Conservation (phyloP, 2,797 vertebrate genomes). For the Sitta carolinensis region DNA sequence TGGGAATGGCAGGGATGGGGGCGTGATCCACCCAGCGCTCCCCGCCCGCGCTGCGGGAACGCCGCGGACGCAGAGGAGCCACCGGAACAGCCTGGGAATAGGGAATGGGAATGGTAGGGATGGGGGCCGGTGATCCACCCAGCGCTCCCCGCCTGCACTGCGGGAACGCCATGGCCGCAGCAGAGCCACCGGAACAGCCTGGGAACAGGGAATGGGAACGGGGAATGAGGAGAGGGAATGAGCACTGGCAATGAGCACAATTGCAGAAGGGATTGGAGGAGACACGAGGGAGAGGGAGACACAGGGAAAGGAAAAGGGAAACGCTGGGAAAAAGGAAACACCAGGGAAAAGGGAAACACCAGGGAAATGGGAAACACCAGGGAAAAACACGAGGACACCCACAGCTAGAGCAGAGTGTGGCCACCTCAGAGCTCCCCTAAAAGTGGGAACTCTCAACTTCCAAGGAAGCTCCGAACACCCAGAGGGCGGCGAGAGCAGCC, state of each 20-base stretch:
- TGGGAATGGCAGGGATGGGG: too few species aligned
- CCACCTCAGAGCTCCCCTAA: neutral
- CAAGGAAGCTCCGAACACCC: neutral
- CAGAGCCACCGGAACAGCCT: too few species aligned
- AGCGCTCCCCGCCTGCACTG: neutral
- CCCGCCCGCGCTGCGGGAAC: slow-evolving; percentile 90
- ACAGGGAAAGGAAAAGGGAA: neutral
- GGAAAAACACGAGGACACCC: neutral
- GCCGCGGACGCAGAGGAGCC: slow-evolving; percentile 81
- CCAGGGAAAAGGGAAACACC: neutral
- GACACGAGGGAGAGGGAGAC: neutral
- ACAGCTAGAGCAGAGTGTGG: neutral
- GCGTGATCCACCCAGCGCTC: slow-evolving; percentile 94
- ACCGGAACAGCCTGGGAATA: neutral
- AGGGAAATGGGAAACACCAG: too few species aligned
- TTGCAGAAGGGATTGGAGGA: neutral
- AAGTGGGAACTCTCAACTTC: neutral
- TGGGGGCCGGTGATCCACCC: neutral
- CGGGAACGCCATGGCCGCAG: neutral
- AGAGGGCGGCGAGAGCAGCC: neutral
- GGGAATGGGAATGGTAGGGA: too few species aligned
- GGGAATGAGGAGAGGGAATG: neutral
- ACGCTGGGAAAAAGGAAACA: neutral
- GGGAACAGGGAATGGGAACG: neutral
- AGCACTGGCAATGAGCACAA: neutral